phyloP scores from a whole-genome alignment of 2,888 invertebrate genomes.

The Papilio protenor region DNA sequence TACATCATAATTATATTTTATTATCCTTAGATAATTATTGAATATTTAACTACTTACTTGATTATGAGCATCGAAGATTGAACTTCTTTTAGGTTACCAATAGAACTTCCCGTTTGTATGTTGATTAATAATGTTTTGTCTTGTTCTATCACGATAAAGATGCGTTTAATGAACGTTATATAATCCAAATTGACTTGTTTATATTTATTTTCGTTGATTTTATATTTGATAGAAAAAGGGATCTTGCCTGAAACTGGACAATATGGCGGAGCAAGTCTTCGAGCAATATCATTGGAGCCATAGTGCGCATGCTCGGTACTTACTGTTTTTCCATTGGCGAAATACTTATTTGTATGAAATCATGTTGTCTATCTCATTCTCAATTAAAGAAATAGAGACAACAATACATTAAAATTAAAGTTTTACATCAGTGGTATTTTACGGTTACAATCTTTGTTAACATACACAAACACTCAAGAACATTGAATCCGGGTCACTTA shows the following conservation, averaged over 20 bases:
- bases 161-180: neutral
- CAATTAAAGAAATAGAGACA: neutral
- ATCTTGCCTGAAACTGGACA: neutral
- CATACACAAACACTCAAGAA: too few relatives aligned
- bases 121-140: neutral
- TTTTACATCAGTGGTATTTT: too few relatives aligned
- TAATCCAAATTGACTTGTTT: neutral
- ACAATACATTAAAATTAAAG: neutral
- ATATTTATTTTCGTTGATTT: neutral
- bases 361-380: neutral
- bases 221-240: neutral
- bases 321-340: neutral
- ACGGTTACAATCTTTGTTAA: too few relatives aligned
- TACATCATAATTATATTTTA: too few relatives aligned
- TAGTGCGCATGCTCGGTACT: neutral
- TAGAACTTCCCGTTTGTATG: neutral
- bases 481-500: too few relatives aligned
- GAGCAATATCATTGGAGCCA: neutral
- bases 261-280: neutral
- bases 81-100: too few relatives aligned
- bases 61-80: too few relatives aligned
- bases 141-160: neutral
- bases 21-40: too few relatives aligned
- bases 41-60: too few relatives aligned
- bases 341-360: neutral